phyloP scores from a whole-genome alignment of 1,140 invertebrate genomes.

The Drosophila kohkoa region DNA sequence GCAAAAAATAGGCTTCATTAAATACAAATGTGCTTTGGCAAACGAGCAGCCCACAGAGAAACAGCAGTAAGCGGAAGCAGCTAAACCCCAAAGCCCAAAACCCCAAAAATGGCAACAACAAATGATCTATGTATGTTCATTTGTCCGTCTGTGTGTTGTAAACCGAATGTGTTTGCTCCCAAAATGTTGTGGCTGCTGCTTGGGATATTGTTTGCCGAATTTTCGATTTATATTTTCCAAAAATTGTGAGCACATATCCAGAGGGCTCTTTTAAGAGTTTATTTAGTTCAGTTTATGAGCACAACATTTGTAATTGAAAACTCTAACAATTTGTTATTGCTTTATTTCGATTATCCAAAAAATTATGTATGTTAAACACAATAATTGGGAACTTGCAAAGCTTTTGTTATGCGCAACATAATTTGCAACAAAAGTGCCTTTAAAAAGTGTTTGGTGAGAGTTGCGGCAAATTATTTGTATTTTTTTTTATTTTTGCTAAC shows the following conservation, averaged over 20 bases:
- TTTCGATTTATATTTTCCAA: constrained; percentile 55
- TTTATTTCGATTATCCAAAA: neutral
- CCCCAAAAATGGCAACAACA: constrained; percentile 12
- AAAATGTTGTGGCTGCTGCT: constrained; percentile 59
- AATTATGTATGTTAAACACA: neutral
- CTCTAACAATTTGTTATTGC: neutral
- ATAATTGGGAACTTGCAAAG: neutral
- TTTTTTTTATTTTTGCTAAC: constrained; percentile 34
- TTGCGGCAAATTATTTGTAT: constrained; percentile 43
- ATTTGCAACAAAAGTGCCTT: constrained; percentile 26
- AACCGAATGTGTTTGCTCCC: constrained; percentile 18
- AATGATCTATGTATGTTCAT: constrained; percentile 30
- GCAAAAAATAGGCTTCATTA: constrained; percentile 78
- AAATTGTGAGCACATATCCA: neutral
- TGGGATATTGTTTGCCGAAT: constrained; percentile 58
- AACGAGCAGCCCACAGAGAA: constrained; percentile 44
- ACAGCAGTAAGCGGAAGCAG: neutral
- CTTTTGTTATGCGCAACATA: constrained; percentile 14
- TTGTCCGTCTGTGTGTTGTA: constrained; percentile 26
- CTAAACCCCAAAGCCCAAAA: constrained; percentile 39
- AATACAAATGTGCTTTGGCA: constrained; percentile 72
- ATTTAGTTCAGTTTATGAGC: neutral
- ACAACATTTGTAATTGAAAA: constrained; percentile 5
- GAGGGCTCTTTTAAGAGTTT: constrained; percentile 2
- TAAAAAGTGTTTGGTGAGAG: constrained; percentile 35